These are phyloP conservation scores for Meteorus colon DNA, from an alignment of 2,888 invertebrate species.

Conservation along the genomic window DNA sequence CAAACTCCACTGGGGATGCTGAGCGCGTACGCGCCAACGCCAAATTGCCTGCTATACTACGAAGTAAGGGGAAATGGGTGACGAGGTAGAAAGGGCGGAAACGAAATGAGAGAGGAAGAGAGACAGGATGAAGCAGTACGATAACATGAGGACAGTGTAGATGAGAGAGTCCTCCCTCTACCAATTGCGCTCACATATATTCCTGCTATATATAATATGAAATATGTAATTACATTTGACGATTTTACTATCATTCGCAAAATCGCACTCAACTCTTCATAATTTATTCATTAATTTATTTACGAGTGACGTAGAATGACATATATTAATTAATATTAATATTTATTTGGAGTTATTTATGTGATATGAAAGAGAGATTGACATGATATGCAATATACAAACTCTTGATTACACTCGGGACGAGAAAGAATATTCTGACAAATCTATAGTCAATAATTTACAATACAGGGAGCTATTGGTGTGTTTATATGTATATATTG, in stretches of 20 bases:
- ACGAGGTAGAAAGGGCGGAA: slow-evolving; percentile 3
- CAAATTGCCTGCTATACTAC: slow-evolving; percentile 48
- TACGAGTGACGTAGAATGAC: not conserved
- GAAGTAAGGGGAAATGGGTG: slow-evolving; percentile 14
- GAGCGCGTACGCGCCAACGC: slow-evolving; percentile 48
- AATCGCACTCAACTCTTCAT: not conserved
- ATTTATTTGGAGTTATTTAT: slow-evolving; percentile 8
- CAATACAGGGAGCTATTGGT: not conserved
- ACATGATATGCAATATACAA: not conserved
- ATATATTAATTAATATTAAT: slow-evolving; percentile 23
- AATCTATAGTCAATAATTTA: slow-evolving; percentile 12
- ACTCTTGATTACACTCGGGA: slow-evolving; percentile 6
- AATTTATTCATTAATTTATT: slow-evolving; percentile 3
- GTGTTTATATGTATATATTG: slow-evolving; percentile 25
- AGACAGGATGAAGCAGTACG: slow-evolving; percentile 34
- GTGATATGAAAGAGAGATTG: not conserved
- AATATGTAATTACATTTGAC: slow-evolving; percentile 11
- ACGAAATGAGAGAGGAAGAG: not conserved
- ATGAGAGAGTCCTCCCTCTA: slow-evolving; percentile 15
- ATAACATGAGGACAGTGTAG: slow-evolving; percentile 40
- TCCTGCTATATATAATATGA: not conserved
- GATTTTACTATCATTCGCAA: not conserved
- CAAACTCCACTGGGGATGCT: slow-evolving; percentile 47
- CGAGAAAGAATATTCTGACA: not conserved
- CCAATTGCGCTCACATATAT: slow-evolving; percentile 7